These are phyloP conservation scores for Eumacrocentrus americanus DNA, from an alignment of 2,888 invertebrate genomes.

Conservation along the genomic window DNA sequence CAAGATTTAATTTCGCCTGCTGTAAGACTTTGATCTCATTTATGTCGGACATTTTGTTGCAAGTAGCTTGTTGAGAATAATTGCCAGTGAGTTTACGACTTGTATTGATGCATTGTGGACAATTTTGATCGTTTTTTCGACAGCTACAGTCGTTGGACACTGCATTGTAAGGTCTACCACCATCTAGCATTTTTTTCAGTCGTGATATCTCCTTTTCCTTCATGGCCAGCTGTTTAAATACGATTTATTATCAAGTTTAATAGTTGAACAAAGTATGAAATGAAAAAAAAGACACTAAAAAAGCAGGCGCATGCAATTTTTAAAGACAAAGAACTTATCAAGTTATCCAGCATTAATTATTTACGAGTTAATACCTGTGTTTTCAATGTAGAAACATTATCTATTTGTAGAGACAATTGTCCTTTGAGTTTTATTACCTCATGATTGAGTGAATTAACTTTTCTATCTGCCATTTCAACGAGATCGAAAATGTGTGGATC, in stretches of 20 bases:
- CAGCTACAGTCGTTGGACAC: conserved; percentile 72
- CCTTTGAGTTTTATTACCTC: conserved; percentile 56
- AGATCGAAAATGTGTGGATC: conserved; percentile 53
- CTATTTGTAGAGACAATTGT: conserved; percentile 52
- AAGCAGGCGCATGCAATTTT: background rate
- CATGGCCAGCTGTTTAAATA: conserved; percentile 41
- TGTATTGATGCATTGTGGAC: conserved; percentile 28
- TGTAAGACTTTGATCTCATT: conserved; percentile 67
- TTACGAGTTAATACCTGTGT: conserved; percentile 51
- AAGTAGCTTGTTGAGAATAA: conserved; percentile 15
- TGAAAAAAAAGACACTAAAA: background rate
- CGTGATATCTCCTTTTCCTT: conserved; percentile 75
- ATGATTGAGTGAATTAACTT: conserved; percentile 52
- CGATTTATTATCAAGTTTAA: background rate
- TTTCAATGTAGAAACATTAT: conserved; percentile 50
- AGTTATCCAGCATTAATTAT: background rate
- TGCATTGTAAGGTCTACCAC: conserved; percentile 71
- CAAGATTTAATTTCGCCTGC: conserved; percentile 68
- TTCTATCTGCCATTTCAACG: conserved; percentile 55
- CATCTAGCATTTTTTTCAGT: conserved; percentile 72
- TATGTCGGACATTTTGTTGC: conserved; percentile 32
- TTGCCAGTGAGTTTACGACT: background rate
- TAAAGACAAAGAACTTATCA: background rate
- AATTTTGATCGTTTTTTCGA: conserved; percentile 63
- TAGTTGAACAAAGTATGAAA: background rate